Percentiles rank a stretch among this genome's conserved stretches.
Conservation (phyloP, 2,797 vertebrate species). For the Synanceia verrucosa region DNA sequence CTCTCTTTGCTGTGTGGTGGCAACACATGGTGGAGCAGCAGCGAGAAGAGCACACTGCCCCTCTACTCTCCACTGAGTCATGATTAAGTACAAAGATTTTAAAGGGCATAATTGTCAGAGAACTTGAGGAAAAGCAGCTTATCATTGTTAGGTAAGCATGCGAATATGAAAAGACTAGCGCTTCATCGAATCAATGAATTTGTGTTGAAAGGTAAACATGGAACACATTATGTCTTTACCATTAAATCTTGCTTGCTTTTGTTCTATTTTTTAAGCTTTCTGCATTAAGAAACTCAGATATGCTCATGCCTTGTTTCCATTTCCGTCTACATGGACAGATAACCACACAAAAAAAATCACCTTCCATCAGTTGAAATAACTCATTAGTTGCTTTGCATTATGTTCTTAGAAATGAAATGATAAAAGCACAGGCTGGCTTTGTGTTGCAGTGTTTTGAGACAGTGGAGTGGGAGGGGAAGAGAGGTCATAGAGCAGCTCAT, state of each 20-base stretch:
- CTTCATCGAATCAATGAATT: slow-evolving; percentile 7
- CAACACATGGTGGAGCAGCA: slow-evolving; percentile 39
- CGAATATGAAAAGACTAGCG: slow-evolving; percentile 29
- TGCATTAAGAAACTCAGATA: neutral
- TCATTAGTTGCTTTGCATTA: neutral
- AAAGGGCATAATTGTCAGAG: slow-evolving; percentile 9
- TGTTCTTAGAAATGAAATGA: neutral
- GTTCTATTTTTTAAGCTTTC: slow-evolving; percentile 1
- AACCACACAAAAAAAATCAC: neutral
- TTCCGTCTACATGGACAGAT: neutral
- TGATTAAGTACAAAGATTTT: slow-evolving; percentile 24
- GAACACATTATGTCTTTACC: neutral
- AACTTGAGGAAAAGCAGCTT: neutral
- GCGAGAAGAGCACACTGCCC: slow-evolving; percentile 25
- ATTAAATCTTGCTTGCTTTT: slow-evolving; percentile 1
- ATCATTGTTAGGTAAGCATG: slow-evolving; percentile 1
- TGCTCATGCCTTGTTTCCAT: neutral
- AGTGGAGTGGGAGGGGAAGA: slow-evolving; percentile 20
- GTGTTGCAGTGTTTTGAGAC: slow-evolving; percentile 7
- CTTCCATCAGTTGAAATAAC: neutral
- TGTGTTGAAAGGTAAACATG: slow-evolving; percentile 19
- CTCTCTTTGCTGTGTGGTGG: slow-evolving; percentile 57
- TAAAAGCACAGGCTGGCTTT: neutral
- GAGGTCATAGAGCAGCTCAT: slow-evolving; percentile 49
- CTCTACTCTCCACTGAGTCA: slow-evolving; percentile 28